Conservation (phyloP, 2,797 vertebrate genomes). For the Coregonus suidteri region DNA sequence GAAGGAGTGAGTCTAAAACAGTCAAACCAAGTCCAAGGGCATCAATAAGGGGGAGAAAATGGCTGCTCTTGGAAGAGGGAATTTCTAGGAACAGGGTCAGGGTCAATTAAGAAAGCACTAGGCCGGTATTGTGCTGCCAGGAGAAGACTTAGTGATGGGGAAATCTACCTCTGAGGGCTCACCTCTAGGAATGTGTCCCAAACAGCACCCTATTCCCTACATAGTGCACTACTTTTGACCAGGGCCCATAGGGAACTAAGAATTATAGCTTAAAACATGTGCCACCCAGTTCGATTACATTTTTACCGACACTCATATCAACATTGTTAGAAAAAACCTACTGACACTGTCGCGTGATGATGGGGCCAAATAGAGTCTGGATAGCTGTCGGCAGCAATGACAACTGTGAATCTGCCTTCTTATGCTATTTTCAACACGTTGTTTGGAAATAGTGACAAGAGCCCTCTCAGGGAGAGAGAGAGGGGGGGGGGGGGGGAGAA, state of each 20-base stretch:
- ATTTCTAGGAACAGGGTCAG: constrained; percentile 1
- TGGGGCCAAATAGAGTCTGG: neutral
- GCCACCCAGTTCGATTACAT: neutral
- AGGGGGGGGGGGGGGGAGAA: neutral
- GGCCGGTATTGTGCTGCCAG: neutral
- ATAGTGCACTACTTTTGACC: no score
- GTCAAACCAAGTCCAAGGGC: neutral
- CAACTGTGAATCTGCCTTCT: constrained; percentile 36
- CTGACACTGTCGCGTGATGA: constrained; percentile 9
- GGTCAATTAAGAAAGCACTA: constrained; percentile 2
- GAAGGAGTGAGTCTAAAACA: neutral
- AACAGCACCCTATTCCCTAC: no score
- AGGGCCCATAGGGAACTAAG: neutral
- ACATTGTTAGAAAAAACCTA: neutral
- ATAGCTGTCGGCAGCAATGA: constrained; percentile 17
- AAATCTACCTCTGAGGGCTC: constrained; percentile 2
- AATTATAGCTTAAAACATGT: constrained; percentile 17
- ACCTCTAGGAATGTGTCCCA: neutral
- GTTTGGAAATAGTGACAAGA: constrained; percentile 35
- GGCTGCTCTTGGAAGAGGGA: constrained; percentile 10
- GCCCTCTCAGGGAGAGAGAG: constrained; percentile 28
- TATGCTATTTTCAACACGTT: constrained; percentile 33
- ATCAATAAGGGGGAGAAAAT: neutral
- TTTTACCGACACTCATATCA: neutral
- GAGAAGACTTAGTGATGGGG: no score